phyloP scores from a whole-genome alignment of 1,140 invertebrate genomes.

The Penaeus indicus region DNA sequence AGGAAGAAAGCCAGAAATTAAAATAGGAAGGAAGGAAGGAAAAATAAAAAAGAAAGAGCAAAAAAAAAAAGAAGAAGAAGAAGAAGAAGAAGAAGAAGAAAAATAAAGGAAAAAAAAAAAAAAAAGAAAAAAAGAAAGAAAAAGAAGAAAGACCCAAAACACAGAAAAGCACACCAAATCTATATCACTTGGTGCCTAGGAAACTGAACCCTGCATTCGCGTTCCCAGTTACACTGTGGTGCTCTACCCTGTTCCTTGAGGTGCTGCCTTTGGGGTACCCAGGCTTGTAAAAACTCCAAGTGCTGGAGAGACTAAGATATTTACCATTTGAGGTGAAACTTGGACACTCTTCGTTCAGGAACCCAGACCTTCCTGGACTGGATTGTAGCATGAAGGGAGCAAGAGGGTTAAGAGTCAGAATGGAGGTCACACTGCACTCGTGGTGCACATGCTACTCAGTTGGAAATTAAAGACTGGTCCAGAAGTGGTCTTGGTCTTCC shows the following conservation, averaged over 20 bases:
- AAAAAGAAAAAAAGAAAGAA: not conserved
- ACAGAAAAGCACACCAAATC: no score
- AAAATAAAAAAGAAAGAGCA: not conserved
- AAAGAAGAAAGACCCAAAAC: not conserved
- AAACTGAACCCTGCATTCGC: no score
- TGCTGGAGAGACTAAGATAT: conserved; percentile 21
- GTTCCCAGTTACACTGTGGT: no score
- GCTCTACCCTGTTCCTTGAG: no score
- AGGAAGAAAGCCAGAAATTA: no score
- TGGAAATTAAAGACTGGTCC: no score
- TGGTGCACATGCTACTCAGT: no score
- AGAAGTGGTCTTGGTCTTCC: no score
- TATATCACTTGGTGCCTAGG: no score
- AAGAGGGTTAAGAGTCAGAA: conserved; percentile 4
- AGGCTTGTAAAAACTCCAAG: no score
- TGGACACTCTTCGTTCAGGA: conserved; percentile 59
- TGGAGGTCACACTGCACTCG: not conserved
- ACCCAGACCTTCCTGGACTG: conserved; percentile 59
- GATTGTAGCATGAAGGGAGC: conserved; percentile 44
- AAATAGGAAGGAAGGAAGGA: not conserved
- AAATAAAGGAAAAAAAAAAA: not conserved
- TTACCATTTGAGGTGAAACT: conserved; percentile 60
- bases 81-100: not conserved
- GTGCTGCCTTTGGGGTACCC: no score
- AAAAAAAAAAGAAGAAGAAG: not conserved